These are phyloP conservation scores for Malaclemys terrapin DNA, from an alignment of 2,113 vertebrate species.

Conservation along the genomic window DNA sequence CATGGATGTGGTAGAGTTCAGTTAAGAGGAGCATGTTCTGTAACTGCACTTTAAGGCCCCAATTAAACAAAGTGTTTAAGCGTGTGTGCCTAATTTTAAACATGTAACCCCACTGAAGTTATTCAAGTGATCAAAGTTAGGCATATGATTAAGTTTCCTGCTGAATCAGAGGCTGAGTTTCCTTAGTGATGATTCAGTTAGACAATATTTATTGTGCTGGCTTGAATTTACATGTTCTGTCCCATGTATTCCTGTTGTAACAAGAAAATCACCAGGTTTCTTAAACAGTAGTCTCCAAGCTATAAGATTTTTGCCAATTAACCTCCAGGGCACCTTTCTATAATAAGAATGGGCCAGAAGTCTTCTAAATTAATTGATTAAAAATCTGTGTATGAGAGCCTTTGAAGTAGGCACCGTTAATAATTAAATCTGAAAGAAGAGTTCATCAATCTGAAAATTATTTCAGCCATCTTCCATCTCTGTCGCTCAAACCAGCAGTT, in stretches of 20 bases:
- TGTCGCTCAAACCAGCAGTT: background rate
- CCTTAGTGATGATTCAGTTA: background rate
- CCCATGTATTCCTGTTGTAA: background rate
- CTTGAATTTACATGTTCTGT: background rate
- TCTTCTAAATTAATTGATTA: background rate
- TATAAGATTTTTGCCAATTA: background rate
- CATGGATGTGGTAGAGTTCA: background rate
- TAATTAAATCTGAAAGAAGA: background rate
- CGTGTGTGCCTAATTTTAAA: background rate
- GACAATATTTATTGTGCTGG: background rate
- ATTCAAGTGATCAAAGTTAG: slow-evolving; percentile 9
- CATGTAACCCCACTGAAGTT: background rate
- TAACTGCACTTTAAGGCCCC: background rate
- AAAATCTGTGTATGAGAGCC: background rate
- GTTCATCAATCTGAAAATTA: background rate
- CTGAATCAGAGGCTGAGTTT: background rate
- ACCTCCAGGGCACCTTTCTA: background rate
- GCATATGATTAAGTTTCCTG: background rate
- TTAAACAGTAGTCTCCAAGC: background rate
- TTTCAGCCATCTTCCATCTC: background rate
- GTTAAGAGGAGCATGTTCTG: background rate
- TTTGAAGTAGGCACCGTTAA: background rate
- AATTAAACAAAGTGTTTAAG: background rate
- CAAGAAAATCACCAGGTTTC: background rate
- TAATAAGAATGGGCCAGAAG: background rate